Conservation (phyloP, 2,797 vertebrate genomes). For the Clarias laeviceps region DNA sequence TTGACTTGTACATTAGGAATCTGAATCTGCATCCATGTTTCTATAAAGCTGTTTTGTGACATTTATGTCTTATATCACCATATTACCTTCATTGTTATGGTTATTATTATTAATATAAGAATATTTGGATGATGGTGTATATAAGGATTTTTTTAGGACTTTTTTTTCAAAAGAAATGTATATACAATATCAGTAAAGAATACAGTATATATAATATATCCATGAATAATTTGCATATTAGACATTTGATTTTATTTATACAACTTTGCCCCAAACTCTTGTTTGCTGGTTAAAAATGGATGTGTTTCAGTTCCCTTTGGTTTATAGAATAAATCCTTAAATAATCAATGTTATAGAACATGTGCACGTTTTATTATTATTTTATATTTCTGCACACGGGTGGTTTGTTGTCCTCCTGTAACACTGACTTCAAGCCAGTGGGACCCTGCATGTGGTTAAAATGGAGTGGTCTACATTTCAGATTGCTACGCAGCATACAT, state of each 20-base stretch:
- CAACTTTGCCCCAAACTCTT: neutral
- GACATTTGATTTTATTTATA: neutral
- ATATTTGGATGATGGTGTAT: too few relatives aligned
- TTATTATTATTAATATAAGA: neutral
- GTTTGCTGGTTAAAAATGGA: neutral
- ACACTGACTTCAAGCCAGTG: constrained; percentile 78
- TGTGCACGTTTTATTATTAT: neutral
- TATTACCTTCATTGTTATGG: neutral
- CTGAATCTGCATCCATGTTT: neutral
- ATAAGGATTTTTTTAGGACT: too few relatives aligned
- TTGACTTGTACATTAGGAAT: neutral
- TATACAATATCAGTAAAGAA: neutral
- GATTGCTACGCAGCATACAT: constrained; percentile 79
- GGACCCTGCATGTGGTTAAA: constrained; percentile 88
- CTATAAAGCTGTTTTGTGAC: neutral
- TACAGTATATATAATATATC: neutral
- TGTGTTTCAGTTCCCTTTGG: neutral
- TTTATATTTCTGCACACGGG: neutral
- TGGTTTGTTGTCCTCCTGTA: constrained; percentile 74
- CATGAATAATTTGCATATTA: neutral
- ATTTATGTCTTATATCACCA: neutral
- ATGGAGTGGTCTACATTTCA: constrained; percentile 84
- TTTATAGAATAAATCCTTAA: neutral
- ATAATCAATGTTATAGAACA: constrained; percentile 2
- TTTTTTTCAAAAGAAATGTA: too few relatives aligned